Evolutionary conservation across 2,113 vertebrate species (phyloP).

Genomic region (Odobenus rosmarus): DNA sequence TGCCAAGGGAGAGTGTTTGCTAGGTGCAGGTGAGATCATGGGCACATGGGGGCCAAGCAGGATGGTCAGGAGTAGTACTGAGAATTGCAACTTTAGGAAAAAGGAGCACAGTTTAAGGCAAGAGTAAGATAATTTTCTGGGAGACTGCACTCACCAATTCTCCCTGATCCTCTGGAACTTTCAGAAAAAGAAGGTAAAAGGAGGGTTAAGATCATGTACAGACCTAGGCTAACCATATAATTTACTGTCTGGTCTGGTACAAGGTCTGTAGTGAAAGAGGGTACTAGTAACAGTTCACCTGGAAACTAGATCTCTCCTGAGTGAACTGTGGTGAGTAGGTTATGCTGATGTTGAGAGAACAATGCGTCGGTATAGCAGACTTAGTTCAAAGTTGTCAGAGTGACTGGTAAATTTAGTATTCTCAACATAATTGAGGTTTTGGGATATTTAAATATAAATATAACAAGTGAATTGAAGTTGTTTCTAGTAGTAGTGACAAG

Average conservation of each 20-base stretch:
- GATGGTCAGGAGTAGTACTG: not conserved
- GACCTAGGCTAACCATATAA: not conserved
- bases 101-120: not conserved
- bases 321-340: not conserved
- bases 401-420: not conserved
- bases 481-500: not conserved
- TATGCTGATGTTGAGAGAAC: too few relatives aligned
- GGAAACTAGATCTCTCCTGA: not conserved
- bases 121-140: not conserved
- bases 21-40: not conserved
- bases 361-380: not conserved
- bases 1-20: not conserved
- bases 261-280: not conserved
- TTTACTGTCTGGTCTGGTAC: not conserved
- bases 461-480: not conserved
- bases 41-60: not conserved
- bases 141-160: not conserved
- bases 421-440: not conserved
- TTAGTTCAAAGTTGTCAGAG: not conserved
- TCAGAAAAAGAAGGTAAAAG: not conserved
- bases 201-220: not conserved
- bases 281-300: not conserved
- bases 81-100: not conserved
- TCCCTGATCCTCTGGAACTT: not conserved
- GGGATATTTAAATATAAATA: not conserved